phyloP scores from a whole-genome alignment of 2,888 invertebrate genomes.

The Drosophila formosana region DNA sequence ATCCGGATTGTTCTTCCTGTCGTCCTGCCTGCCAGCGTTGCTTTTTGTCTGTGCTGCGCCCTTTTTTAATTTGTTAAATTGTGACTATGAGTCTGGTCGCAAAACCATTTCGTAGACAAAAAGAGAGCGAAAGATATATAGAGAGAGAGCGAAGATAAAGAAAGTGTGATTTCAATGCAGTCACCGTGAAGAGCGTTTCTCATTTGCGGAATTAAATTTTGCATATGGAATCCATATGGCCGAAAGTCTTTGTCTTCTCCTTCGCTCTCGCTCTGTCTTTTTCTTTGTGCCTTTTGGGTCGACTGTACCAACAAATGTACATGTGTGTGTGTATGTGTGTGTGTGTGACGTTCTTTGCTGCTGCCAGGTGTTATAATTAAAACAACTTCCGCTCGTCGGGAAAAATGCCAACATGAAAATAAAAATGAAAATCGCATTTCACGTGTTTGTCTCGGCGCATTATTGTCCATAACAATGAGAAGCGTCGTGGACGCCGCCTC shows the following conservation, averaged over 20 bases:
- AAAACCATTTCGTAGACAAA: conserved; percentile 29
- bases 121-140: too few relatives aligned
- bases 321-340: too few relatives aligned
- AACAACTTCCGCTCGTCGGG: conserved; percentile 48
- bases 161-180: conserved; percentile 37
- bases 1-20: conserved; percentile 56
- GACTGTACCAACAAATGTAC: conserved; percentile 47
- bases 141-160: neutral
- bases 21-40: neutral
- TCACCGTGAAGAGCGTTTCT: conserved; percentile 41
- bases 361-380: conserved; percentile 64
- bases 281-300: conserved; percentile 30
- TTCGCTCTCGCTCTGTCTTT: neutral
- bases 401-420: conserved; percentile 51
- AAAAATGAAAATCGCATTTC: conserved; percentile 56
- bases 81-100: conserved; percentile 68
- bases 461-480: conserved; percentile 69
- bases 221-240: conserved; percentile 58
- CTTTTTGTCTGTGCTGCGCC: conserved; percentile 15
- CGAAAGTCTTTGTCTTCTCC: neutral
- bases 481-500: conserved; percentile 42
- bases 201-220: conserved; percentile 76
- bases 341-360: neutral
- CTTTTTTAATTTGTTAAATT: conserved; percentile 74
- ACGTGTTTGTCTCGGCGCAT: conserved; percentile 52